Evolutionary conservation across 2,113 vertebrate species (phyloP), one percentile per base, ranked within the genome.

Genomic region (Sprattus sprattus): DNA sequence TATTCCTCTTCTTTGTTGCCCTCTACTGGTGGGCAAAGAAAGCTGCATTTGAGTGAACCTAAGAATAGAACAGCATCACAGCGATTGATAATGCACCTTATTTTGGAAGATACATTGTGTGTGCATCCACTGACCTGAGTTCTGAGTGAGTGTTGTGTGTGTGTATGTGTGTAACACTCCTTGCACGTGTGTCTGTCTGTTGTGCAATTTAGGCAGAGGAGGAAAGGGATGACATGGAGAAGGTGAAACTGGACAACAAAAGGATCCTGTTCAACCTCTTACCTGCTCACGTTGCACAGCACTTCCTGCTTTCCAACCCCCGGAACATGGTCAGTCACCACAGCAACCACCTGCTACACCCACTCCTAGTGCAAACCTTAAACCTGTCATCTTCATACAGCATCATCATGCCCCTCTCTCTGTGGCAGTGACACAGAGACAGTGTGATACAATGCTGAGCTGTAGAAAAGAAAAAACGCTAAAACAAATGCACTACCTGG

Each of bases 301-400:
- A 99, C 91, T 99, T 99, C 93, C 97, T 99, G 82, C 96, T 98
- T 96, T 99, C 98, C 64, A 99, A 99, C 91, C 98, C 98, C 88
- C 95, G 98, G 85, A 99, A 99, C 91, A 99, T 99, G 98, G 98
- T 99, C 95, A 96, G 95, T 82, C 81, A 78, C 50, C 50, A 20
- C 50, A 83, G 86, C 25, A 85, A 80, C 45, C 45, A 71, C 86
- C 82, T 52, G 18, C 54, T 57, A 84, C n/a, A 60, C 49, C 81
- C 83, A 16, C 49, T 47, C 32, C 32, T 18, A 67, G 50, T 25
- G 1, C 60, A 67, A 10, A 67, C 5, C 60, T 67, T 10, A 25
- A 25, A 67, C n/a, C 9, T 67, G 64, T 67, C n/a, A 9, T 1
- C 64, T 28, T 2, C 9, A 0, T 25, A 22, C 16, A 44, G 25